Base-by-base conservation (phyloP, 2,888 invertebrate genomes). In the Phytoseiulus persimilis region DNA sequence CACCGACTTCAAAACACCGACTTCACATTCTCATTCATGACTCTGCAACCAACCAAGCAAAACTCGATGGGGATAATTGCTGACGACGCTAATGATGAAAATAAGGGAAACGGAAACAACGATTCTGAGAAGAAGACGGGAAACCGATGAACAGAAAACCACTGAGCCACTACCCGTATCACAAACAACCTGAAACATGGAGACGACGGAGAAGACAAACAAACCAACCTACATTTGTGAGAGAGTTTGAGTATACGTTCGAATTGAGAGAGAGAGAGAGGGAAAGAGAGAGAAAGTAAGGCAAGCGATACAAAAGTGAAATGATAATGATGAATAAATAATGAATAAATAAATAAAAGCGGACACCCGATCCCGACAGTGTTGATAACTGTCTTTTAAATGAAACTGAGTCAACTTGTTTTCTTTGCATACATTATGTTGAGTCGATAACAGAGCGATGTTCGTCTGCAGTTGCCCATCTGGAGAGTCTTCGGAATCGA, bases 371-470 rank as follows among this genome's bases (percentile, higher is more conserved):
- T 65, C 65, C 65, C 28, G 87, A 33, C 87, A 87, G 87, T 33
- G 87, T 87, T 87, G 65, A 65, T 65, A 65, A 87, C 87, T 87
- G 87, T 87, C 87, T 87, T 87, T 87, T 87, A 33, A 87, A 87
- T 87, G 31, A 87, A 87, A 87, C 32, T 5, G 31, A 87, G 31
- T 9, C 45, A 6, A 18, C 0, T n/a, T 87, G 87, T 87, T 33
- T 87, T 87, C 39, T n/a, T 33, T 65, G 65, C 65, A 65, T 46
- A 14, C 46, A n/a, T 14, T 46, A 46, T 6, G 14, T 46, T n/a
- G n/a, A 46, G 9, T 14, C 14, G 14, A 11, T 46, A 46, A 46
- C 9, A 46, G 46, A 46, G 46, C 46, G 46, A 46, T 46, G 9
- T 6, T 11, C 46, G 46, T 14, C n/a, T n/a, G n/a, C n/a, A n/a